phyloP scores from a whole-genome alignment of 2,113 vertebrate genomes.

The Passerina amoena region DNA sequence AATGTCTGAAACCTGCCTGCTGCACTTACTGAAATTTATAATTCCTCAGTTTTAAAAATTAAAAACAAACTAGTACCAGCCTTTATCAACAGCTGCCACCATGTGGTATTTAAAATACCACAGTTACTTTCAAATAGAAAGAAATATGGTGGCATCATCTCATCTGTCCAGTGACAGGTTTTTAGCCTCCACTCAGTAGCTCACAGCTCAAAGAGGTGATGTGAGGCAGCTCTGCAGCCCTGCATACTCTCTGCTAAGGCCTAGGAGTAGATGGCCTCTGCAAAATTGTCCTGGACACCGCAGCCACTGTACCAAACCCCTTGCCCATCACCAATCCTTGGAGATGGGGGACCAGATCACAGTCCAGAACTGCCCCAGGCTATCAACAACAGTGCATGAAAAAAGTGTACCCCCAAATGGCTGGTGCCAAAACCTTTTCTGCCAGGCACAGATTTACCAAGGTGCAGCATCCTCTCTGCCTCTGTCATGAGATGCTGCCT shows the following conservation, averaged over 20 bases:
- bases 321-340: background rate
- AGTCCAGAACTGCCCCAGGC: fast-evolving
- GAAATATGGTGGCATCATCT: background rate
- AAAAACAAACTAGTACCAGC: background rate
- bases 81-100: slow-evolving; percentile 64
- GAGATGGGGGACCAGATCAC: background rate
- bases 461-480: background rate
- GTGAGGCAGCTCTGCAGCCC: background rate
- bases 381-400: background rate
- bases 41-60: background rate
- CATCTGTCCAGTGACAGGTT: background rate
- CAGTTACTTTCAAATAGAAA: background rate
- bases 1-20: background rate
- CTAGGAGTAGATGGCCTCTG: background rate
- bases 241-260: background rate
- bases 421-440: background rate
- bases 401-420: background rate
- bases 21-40: background rate
- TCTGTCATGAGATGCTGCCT: background rate
- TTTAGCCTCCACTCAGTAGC: background rate
- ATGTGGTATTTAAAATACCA: slow-evolving; percentile 48
- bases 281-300: fast-evolving
- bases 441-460: background rate
- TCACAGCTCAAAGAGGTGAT: fast-evolving
- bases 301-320: background rate